Evolutionary conservation across 1,140 invertebrate species (phyloP).

Genomic region (Charaxes varanes): DNA sequence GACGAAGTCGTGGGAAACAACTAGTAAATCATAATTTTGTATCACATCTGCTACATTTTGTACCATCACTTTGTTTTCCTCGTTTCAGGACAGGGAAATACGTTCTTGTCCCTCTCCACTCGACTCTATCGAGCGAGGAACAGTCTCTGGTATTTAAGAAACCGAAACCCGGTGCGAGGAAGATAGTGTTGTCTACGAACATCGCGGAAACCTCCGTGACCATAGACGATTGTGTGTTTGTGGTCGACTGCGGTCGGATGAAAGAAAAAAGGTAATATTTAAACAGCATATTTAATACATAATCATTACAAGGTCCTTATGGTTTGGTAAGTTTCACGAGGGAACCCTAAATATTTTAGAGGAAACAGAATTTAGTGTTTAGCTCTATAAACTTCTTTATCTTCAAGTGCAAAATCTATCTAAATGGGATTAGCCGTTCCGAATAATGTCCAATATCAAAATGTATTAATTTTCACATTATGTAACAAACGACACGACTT

Average conservation of each 20-base stretch:
- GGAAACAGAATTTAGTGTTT: no score
- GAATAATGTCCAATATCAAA: no score
- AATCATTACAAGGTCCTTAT: neutral
- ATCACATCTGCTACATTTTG: no score
- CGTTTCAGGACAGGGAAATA: slow-evolving; percentile 77
- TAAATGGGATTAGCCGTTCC: no score
- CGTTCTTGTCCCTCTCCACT: slow-evolving; percentile 87
- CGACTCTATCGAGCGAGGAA: slow-evolving; percentile 87
- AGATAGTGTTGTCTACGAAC: slow-evolving; percentile 94
- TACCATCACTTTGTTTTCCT: slow-evolving; percentile 5
- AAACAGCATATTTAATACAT: neutral
- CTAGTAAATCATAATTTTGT: no score
- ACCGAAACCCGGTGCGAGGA: slow-evolving; percentile 81
- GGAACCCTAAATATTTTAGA: no score
- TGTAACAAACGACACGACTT: no score
- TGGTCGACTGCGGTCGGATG: slow-evolving; percentile 92
- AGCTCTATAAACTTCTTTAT: no score
- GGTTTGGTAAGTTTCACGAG: neutral
- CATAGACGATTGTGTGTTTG: slow-evolving; percentile 94
- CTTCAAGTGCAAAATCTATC: no score
- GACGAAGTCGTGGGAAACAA: no score
- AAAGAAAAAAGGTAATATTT: slow-evolving; percentile 89
- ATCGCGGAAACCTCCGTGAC: slow-evolving; percentile 96
- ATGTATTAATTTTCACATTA: no score
- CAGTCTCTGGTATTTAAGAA: slow-evolving; percentile 82